Conservation (phyloP, 37 sponge, comb jelly and placozoan species). For the Lycopodina hypogea region DNA sequence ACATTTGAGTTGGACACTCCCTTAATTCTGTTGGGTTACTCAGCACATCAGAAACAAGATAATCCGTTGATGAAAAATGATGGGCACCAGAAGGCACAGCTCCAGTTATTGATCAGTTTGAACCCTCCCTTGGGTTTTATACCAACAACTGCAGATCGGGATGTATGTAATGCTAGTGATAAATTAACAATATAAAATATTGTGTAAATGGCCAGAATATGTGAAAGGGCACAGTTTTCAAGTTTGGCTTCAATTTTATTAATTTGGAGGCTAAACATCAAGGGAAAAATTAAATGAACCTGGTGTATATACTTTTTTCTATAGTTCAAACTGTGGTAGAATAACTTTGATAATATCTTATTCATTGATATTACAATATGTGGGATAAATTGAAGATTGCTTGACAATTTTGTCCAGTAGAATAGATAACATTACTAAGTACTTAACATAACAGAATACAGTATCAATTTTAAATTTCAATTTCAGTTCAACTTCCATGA, state of each 20-base stretch:
- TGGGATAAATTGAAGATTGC: too few relatives aligned
- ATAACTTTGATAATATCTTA: neutral
- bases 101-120: slow-evolving; percentile 81
- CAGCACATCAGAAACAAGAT: neutral
- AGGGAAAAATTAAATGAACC: too few relatives aligned
- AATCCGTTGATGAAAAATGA: neutral
- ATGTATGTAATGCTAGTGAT: neutral
- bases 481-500: too few relatives aligned
- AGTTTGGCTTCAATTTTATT: too few relatives aligned
- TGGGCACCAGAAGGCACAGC: slow-evolving; percentile 32
- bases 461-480: too few relatives aligned
- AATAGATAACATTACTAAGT: too few relatives aligned
- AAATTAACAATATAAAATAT: neutral
- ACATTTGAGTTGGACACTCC: slow-evolving; percentile 77
- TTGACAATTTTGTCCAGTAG: too few relatives aligned
- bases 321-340: neutral
- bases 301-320: too few relatives aligned
- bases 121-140: slow-evolving; percentile 81
- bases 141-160: slow-evolving; percentile 75
- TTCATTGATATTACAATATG: neutral
- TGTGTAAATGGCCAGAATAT: neutral
- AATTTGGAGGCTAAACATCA: too few relatives aligned
- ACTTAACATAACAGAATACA: too few relatives aligned
- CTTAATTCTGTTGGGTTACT: slow-evolving; percentile 78
- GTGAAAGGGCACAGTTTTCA: too few relatives aligned